Conservation (phyloP, 2,888 invertebrate species). For the Eupithecia tripunctaria region DNA sequence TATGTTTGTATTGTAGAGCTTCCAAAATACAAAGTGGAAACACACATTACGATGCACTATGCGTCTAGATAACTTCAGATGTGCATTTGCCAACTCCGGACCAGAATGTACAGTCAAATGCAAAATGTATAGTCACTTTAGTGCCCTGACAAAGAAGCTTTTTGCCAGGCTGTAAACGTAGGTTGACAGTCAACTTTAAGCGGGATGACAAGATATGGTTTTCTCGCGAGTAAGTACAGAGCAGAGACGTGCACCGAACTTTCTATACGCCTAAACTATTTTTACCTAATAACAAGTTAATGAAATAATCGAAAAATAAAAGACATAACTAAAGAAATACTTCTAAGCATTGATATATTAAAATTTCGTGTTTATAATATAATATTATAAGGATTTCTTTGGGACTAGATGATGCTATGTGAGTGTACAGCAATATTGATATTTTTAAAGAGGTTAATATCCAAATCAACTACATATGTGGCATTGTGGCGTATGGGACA, state of each 20-base stretch:
- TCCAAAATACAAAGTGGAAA: slow-evolving; percentile 1
- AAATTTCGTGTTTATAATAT: too few relatives aligned
- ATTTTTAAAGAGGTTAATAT: background rate
- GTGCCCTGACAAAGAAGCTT: background rate
- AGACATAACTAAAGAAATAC: too few relatives aligned
- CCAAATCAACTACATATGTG: background rate
- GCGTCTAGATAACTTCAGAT: background rate
- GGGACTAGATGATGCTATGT: background rate
- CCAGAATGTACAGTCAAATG: background rate
- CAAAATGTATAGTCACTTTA: background rate
- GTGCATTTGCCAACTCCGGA: background rate
- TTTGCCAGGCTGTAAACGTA: background rate
- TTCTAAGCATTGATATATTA: too few relatives aligned
- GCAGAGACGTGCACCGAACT: too few relatives aligned
- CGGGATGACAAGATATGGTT: too few relatives aligned
- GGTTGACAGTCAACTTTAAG: background rate
- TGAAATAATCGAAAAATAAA: too few relatives aligned
- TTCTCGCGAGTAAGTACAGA: too few relatives aligned
- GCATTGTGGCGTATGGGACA: background rate
- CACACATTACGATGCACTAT: background rate
- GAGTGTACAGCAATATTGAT: background rate
- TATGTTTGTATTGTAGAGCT: background rate
- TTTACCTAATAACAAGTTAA: too few relatives aligned
- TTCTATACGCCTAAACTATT: too few relatives aligned
- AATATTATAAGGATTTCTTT: too few relatives aligned